These are phyloP conservation scores for Typhlichthys eigenmanni DNA, from an alignment of 2,797 vertebrate species.

Conservation along the genomic window DNA sequence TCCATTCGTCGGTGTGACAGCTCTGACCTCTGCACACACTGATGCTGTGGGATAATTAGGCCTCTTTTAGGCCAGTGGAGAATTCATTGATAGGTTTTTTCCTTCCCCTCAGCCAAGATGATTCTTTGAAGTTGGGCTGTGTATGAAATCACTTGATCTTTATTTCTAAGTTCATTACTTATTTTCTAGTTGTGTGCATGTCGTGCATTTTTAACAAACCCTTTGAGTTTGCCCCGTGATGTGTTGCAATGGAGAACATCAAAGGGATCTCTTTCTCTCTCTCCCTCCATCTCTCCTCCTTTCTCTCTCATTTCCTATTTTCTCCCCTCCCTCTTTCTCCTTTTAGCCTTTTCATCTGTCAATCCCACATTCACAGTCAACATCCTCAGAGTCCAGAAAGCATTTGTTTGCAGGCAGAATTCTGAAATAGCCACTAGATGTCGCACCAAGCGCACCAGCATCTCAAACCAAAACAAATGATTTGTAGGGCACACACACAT, in stretches of 20 bases:
- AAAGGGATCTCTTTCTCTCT: slow-evolving; percentile 73
- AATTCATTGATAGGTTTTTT: slow-evolving; percentile 70
- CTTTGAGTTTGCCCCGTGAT: slow-evolving; percentile 96
- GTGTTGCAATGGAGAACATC: slow-evolving; percentile 90
- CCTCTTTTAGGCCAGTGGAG: slow-evolving; percentile 44
- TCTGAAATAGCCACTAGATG: slow-evolving; percentile 2
- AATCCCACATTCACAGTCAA: slow-evolving; percentile 32
- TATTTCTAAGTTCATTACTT: slow-evolving; percentile 93
- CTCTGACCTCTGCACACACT: slow-evolving; percentile 30
- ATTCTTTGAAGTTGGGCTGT: slow-evolving; percentile 90
- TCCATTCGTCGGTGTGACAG: slow-evolving; percentile 29
- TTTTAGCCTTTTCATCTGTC: slow-evolving; percentile 12
- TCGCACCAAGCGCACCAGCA: no score
- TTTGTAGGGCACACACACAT: no score
- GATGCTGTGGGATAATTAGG: slow-evolving; percentile 63
- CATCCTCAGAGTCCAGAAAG: slow-evolving; percentile 7
- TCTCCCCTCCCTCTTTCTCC: slow-evolving; percentile 23
- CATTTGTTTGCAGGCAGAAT: slow-evolving; percentile 50
- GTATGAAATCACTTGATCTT: slow-evolving; percentile 97
- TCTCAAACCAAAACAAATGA: no score
- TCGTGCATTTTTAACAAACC: slow-evolving; percentile 98
- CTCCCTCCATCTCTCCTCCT: slow-evolving; percentile 5
- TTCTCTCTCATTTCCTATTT: slow-evolving; percentile 15
- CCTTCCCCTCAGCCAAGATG: slow-evolving; percentile 79
- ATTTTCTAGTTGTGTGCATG: slow-evolving; percentile 91